These are phyloP conservation scores for Myiotriccus ornatus DNA, from an alignment of 2,797 vertebrate genomes.

Conservation along the genomic window DNA sequence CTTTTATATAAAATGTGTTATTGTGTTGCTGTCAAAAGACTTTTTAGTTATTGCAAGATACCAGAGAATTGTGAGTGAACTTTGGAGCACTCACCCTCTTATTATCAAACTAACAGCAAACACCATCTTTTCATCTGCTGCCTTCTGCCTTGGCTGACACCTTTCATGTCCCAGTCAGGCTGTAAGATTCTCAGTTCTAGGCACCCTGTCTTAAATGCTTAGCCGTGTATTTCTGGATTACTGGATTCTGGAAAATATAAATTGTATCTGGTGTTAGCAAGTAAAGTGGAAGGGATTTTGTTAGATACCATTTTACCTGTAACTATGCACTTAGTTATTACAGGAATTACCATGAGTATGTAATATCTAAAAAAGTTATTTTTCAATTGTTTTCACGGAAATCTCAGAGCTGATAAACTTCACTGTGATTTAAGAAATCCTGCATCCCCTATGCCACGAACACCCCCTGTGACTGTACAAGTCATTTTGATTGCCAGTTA, in stretches of 20 bases:
- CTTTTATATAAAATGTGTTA: slow-evolving; percentile 32
- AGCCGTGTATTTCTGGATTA: neutral
- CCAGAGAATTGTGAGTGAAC: neutral
- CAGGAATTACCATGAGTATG: neutral
- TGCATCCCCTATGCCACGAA: neutral
- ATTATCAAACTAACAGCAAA: slow-evolving; percentile 44
- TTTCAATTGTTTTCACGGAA: neutral
- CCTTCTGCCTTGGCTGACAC: neutral
- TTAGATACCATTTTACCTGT: neutral
- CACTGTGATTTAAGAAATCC: neutral
- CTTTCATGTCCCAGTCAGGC: neutral
- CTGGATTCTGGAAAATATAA: neutral
- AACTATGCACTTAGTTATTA: neutral
- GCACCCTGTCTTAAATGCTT: neutral
- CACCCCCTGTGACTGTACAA: neutral
- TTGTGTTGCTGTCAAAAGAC: slow-evolving; percentile 44
- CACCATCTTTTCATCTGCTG: neutral
- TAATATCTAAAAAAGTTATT: neutral
- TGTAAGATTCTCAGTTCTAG: neutral
- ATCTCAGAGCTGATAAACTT: neutral
- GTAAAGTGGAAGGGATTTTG: neutral
- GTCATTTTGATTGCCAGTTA: neutral
- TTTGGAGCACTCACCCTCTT: neutral
- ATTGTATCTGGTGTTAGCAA: neutral
- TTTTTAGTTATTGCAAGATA: slow-evolving; percentile 21